Percentiles rank a stretch among this genome's conserved stretches.
These are phyloP conservation scores for Andrena hattorfiana DNA, from an alignment of 2,888 invertebrate species.

Conservation along the genomic window DNA sequence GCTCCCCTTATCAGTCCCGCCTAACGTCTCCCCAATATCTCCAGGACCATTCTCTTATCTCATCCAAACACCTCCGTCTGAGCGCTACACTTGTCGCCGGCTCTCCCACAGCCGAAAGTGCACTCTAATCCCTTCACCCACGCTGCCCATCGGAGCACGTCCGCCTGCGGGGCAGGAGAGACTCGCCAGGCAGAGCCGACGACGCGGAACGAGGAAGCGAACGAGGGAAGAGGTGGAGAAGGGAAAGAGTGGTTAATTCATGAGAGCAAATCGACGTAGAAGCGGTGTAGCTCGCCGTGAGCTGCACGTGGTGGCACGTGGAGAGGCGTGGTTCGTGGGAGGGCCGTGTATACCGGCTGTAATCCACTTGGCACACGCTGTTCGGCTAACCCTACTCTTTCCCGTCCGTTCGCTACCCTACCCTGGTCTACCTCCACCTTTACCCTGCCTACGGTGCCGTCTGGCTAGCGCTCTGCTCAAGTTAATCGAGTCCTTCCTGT, in stretches of 20 bases:
- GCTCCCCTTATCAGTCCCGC: background rate
- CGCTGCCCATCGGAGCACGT: background rate
- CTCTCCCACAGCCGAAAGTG: background rate
- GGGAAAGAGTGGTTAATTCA: slow-evolving; percentile 41
- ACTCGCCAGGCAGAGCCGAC: background rate
- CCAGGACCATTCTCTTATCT: background rate
- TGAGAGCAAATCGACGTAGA: slow-evolving; percentile 40
- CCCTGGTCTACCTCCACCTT: slow-evolving; percentile 63
- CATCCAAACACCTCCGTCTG: background rate
- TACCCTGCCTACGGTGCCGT: slow-evolving; percentile 61
- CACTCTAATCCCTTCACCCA: background rate
- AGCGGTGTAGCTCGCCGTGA: slow-evolving; percentile 41
- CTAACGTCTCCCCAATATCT: background rate
- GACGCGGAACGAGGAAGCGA: slow-evolving; percentile 9
- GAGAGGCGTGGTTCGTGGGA: slow-evolving; percentile 80
- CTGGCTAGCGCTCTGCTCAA: slow-evolving; percentile 34
- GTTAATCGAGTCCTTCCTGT: slow-evolving; percentile 64
- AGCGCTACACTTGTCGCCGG: background rate
- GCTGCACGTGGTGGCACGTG: slow-evolving; percentile 77
- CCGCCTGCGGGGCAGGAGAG: background rate
- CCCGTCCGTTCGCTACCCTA: slow-evolving; percentile 68
- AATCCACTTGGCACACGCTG: slow-evolving; percentile 80
- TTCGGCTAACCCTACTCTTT: slow-evolving; percentile 76
- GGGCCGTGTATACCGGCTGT: slow-evolving; percentile 72
- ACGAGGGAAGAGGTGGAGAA: background rate